These are phyloP conservation scores for Nothobranchius kuhntae DNA, from an alignment of 2,113 vertebrate species.

Conservation along the genomic window DNA sequence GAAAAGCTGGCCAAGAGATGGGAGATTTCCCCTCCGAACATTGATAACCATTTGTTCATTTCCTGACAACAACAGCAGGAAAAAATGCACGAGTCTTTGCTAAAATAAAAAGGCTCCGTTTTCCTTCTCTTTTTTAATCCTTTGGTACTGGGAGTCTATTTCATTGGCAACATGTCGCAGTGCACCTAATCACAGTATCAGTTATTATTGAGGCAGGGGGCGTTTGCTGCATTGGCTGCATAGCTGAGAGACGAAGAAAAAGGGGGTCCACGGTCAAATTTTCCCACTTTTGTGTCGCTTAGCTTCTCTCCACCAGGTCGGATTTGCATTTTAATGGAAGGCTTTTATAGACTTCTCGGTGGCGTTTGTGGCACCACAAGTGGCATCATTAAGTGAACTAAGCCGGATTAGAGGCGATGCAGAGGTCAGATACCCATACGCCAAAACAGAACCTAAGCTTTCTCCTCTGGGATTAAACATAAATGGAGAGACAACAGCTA, in stretches of 20 bases:
- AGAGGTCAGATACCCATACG: conserved; percentile 91
- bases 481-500: conserved; percentile 26
- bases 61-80: conserved; percentile 97
- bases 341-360: conserved; percentile 97
- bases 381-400: conserved; percentile 99
- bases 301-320: conserved; percentile 89
- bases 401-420: conserved; percentile 98
- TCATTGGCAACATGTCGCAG: conserved; percentile 83
- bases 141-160: conserved; percentile 81
- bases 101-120: conserved; percentile 83
- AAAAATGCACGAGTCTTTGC: conserved; percentile 86
- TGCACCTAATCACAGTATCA: conserved; percentile 92
- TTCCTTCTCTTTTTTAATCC: conserved; percentile 79
- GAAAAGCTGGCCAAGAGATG: conserved; percentile 91
- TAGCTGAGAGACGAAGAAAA: conserved; percentile 45
- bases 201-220: conserved; percentile 84
- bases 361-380: conserved; percentile 95
- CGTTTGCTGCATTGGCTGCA: conserved; percentile 71
- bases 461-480: conserved; percentile 88
- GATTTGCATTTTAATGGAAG: conserved; percentile 99
- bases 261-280: conserved; percentile 83
- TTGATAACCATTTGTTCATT: conserved; percentile 99
- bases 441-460: conserved; percentile 87
- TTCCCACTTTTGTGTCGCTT: conserved; percentile 91
- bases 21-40: conserved; percentile 87